Evolutionary conservation across 92 coral and sea anemone genomes (phyloP), one percentile per base, ranked within the genome.

Genomic region (Isaurus tuberculatus): DNA sequence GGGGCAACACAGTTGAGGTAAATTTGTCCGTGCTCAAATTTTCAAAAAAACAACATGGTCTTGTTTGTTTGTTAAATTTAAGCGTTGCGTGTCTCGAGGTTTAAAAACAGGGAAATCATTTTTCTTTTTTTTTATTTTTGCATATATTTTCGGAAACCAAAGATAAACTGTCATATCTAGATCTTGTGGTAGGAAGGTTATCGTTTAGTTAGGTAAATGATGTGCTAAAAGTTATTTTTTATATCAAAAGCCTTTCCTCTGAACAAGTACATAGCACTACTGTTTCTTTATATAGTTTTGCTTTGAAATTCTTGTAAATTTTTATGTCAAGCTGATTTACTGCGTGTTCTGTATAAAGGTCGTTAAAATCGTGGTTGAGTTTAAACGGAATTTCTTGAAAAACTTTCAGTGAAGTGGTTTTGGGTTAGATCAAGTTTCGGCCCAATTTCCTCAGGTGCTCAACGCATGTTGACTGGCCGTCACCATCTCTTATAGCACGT

Each of bases 391-490:
- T 74, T 73, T 74, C 80, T 29, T 25, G 30, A 40, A 58, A 27
- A 23, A 19, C 58, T 60, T 30, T 22, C 46, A n/a, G 33, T 77
- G 36, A 58, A 32, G 19, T 14, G 79, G 42, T 29, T 43, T 74
- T 74, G 28, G 23, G 66, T 74, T 77, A 37, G 68, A 61, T 77
- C 82, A 33, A 37, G 82, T 90, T 75, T 83, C 88, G 64, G 78
- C 51, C 77, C 48, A 86, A 81, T 86, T 32, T 64, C 86, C 85
- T 73, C 61, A 87, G 90, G 98, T 94, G 98, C 87, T 91, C 89
- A 86, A 82, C 90, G 86, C 90, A 87, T 93, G 90, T 93, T 89
- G 92, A 93, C 88, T 53, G 84, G 75, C 60, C 58, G 65, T 46
- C 80, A 83, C 73, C 49, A 53, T n/a, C 40, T 30, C 43, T 19